Evolutionary conservation across 2,888 invertebrate genomes (phyloP), one percentile per base, ranked within the genome.

Genomic region (Pseudococcus jackbeardsleyi): DNA sequence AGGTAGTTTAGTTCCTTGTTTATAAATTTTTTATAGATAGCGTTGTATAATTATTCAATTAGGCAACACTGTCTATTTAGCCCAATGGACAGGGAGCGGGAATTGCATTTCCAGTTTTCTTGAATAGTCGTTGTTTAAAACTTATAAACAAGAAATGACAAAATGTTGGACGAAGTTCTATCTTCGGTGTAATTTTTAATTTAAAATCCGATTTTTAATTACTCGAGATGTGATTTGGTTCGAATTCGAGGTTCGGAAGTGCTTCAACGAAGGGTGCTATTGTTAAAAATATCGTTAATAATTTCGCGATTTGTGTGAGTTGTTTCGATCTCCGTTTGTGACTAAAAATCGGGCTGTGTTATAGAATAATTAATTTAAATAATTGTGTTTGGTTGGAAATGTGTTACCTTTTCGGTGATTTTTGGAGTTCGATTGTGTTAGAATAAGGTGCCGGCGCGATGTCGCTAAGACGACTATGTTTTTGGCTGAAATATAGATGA

Each of bases 41-140:
- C 87, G 77, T 77, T 87, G 19, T 46, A 9, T 87, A 42, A 22
- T 39, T 87, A n/a, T 48, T 22, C 22, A 77, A 87, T 48, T 33
- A 72, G 87, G 86, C 86, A 86, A 86, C 86, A 68, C 54, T 59
- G 86, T 11, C 11, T 64, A 22, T 59, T 86, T 86, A 17, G 64
- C 15, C 85, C 17, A 59, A 54, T 86, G 33, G 86, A 68, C 42
- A 68, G 86, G 86, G 86, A 86, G 86, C 86, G 86, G 86, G 86
- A 86, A 86, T 86, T 86, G 33, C 68, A 86, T 86, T 86, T 86
- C 86, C 86, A 86, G 86, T 86, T 86, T 86, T 86, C 68, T 42
- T 86, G 42, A 86, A 82, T 82, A 82, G 79, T 82, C 79, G 79
- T 82, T 82, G 79, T 82, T 82, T 46, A 82, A 33, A 82, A 82